These are phyloP conservation scores for Sitobion miscanthi DNA, from an alignment of 1,140 invertebrate genomes.

Conservation along the genomic window DNA sequence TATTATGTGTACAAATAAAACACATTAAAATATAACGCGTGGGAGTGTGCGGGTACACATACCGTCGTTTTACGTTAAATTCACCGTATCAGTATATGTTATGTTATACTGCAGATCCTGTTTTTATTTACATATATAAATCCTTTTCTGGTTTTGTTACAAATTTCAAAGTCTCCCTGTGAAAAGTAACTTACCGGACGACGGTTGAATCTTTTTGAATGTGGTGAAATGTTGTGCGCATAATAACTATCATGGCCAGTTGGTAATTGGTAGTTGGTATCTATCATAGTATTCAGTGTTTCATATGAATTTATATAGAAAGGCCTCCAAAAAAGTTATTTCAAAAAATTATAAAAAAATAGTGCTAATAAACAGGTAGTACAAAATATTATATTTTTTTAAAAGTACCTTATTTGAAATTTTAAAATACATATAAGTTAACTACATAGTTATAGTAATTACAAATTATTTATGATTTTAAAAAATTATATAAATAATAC, in stretches of 20 bases:
- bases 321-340: too few relatives aligned
- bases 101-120: not conserved
- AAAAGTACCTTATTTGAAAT: too few relatives aligned
- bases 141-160: not conserved
- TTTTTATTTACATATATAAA: not conserved
- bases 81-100: not conserved
- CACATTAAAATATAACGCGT: not conserved
- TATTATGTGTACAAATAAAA: constrained; percentile 11
- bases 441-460: too few relatives aligned
- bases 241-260: not conserved
- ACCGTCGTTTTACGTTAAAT: not conserved
- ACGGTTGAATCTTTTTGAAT: not conserved
- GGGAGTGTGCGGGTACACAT: not conserved
- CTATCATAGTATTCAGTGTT: too few relatives aligned
- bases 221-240: not conserved
- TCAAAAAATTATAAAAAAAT: too few relatives aligned
- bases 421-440: too few relatives aligned
- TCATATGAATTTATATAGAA: too few relatives aligned
- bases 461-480: too few relatives aligned
- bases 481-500: too few relatives aligned
- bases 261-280: too few relatives aligned
- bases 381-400: too few relatives aligned
- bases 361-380: too few relatives aligned
- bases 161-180: not conserved
- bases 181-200: not conserved